Evolutionary conservation across 1,140 invertebrate genomes (phyloP).

Genomic region (Megathymus violae): DNA sequence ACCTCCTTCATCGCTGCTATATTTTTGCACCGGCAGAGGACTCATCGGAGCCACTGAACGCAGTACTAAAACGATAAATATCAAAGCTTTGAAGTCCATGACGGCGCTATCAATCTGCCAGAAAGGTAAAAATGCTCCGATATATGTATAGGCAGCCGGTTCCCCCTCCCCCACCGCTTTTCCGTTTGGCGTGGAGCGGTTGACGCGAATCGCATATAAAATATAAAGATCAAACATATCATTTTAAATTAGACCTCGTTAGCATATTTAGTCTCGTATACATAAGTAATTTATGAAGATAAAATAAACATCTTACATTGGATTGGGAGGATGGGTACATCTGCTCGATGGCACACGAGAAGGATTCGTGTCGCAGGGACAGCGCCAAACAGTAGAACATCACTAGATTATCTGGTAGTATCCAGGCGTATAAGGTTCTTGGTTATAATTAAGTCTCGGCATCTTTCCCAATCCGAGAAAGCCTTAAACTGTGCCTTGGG

Average conservation of each 20-base stretch:
- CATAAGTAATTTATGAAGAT: not conserved
- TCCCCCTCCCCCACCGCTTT: not conserved
- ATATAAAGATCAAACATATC: slow-evolving; percentile 24
- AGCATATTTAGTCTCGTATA: not conserved
- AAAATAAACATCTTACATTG: not conserved
- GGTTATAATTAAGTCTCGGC: too few relatives aligned
- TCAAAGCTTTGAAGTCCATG: slow-evolving; percentile 26
- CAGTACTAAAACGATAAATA: not conserved
- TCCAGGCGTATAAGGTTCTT: too few relatives aligned
- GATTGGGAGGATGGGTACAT: too few relatives aligned
- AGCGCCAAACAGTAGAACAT: too few relatives aligned
- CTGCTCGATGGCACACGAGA: too few relatives aligned
- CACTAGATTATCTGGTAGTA: too few relatives aligned
- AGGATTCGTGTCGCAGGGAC: not conserved
- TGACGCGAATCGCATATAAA: slow-evolving; percentile 26
- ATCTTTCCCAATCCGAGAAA: too few relatives aligned
- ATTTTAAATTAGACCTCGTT: slow-evolving; percentile 4
- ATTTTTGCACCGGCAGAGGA: slow-evolving; percentile 17
- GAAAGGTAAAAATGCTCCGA: not conserved
- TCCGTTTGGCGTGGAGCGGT: not conserved
- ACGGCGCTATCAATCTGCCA: slow-evolving; percentile 9
- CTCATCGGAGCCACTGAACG: slow-evolving; percentile 16
- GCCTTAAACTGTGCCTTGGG: too few relatives aligned
- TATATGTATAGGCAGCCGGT: slow-evolving; percentile 6
- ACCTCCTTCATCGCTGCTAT: slow-evolving; percentile 4